Evolutionary conservation across 2,888 invertebrate genomes (phyloP), one percentile per base, ranked within the genome.

Genomic region (Aricia artaxerxes): DNA sequence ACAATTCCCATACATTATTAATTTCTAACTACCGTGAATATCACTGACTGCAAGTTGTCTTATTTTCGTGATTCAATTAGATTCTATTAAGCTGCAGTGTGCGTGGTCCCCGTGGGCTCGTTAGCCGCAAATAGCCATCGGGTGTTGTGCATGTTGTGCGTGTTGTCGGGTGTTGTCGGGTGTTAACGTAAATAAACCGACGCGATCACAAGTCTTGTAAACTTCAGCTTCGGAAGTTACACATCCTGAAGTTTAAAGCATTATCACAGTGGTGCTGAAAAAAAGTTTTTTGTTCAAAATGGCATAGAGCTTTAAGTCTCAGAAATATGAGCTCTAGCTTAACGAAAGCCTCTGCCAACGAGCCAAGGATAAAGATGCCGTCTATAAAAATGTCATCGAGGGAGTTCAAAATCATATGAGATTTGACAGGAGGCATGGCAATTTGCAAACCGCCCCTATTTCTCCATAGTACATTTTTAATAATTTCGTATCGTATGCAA

Each of bases 151-250:
- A 78, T 77, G 78, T 80, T 78, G 60, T 57, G 82, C 82, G 83
- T 85, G 89, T 88, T 90, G 88, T 89, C 64, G 31, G 11, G 83
- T 85, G 89, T 88, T 90, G 88, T 89, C 64, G 31, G 11, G 64
- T 64, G 64, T 88, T 85, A 88, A 90, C 88, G 86, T 88, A 90
- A 91, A 92, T 86, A 91, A 87, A 88, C 85, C 77, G 81, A 84
- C 86, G 86, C 88, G 89, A 89, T 90, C 89, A 88, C 86, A n/a
- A n/a, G 90, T 87, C 86, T 87, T 86, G 88, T 90, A 89, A 89
- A 88, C 89, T 86, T 86, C 84, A 88, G 86, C 87, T 90, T 92
- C 92, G 93, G 92, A 92, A 92, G 91, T 91, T 88, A 88, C 87
- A 90, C 90, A 90, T 93, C 93, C 93, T 92, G 89, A 88, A 83